Conservation (phyloP, 2,888 invertebrate species). For the Nymphalis polychloros region DNA sequence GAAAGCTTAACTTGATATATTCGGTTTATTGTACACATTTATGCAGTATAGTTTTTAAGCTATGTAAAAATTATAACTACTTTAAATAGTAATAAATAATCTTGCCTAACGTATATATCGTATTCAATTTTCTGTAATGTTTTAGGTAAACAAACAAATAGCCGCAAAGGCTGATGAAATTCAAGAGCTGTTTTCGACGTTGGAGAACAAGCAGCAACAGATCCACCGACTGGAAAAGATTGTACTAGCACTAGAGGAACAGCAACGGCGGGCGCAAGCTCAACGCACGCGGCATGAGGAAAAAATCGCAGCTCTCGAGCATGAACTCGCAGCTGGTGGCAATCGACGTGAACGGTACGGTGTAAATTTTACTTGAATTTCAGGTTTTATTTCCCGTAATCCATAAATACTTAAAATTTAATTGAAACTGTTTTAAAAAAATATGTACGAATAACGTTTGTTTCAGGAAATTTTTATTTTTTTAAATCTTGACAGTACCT, state of each 20-base stretch:
- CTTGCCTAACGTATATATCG: too few species aligned
- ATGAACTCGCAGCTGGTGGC: slow-evolving; percentile 71
- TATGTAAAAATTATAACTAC: too few species aligned
- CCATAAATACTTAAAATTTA: too few species aligned
- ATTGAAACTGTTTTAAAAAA: too few species aligned
- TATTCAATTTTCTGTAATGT: neutral
- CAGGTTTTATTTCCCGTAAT: too few species aligned
- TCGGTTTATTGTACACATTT: too few species aligned
- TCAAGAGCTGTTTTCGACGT: slow-evolving; percentile 72
- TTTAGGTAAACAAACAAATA: slow-evolving; percentile 76
- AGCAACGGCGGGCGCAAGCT: slow-evolving; percentile 80
- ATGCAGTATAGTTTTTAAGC: too few species aligned
- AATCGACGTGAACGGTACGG: slow-evolving; percentile 69
- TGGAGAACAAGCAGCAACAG: slow-evolving; percentile 81
- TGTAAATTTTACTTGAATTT: slow-evolving; percentile 32
- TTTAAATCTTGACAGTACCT: slow-evolving; percentile 44
- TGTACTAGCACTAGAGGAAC: slow-evolving; percentile 80
- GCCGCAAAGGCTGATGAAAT: slow-evolving; percentile 78
- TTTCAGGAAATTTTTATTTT: slow-evolving; percentile 72
- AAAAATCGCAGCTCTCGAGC: slow-evolving; percentile 80
- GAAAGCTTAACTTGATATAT: too few species aligned
- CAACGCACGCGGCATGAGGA: slow-evolving; percentile 82
- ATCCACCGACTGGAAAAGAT: slow-evolving; percentile 80
- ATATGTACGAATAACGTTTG: neutral
- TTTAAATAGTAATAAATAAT: too few species aligned